Evolutionary conservation across 2,797 vertebrate genomes (phyloP), one percentile per base, ranked within the genome.

Genomic region (Eurystomus glaucurus): DNA sequence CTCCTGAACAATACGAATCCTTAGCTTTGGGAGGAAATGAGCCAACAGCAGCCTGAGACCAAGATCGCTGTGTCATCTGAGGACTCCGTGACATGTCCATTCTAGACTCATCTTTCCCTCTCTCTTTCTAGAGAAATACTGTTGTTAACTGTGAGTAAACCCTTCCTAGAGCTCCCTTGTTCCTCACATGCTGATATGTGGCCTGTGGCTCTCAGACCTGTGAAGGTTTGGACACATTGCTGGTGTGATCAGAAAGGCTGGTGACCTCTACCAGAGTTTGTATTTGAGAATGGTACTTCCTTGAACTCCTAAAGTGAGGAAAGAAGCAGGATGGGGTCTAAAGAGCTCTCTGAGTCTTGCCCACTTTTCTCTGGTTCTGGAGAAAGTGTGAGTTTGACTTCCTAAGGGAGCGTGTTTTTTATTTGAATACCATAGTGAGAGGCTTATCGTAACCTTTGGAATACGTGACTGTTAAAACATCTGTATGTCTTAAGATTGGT

Each of bases 1-100:
- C 65, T 94, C 80, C 41, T 71, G 82, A 18, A 37, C 85, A 88
- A 85, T 51, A 25, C 57, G 86, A 93, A 57, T 60, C 68, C 60
- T 80, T 70, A 35, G 43, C 55, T 93, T 88, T 66, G 46, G 14
- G 55, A 88, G 91, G 78, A 95, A 85, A 58, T 33, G 87, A 77
- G 87, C 46, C 85, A 94, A 77, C 39, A 85, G 71, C 60, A 88
- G 75, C 43, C 51, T 66, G 58, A 76, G 70, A 91, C 39, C 31
- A 66, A 81, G 89, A 89, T 3, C 87, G 46, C 70, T 57, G 20
- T 92, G 84, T 90, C 89, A 87, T 96, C 85, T 91, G 43, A 87
- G 70, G 51, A 91, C 33, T 21, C 78, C n/a, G 7, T 62, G 85
- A 87, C 55, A 91, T 77, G 78, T 74, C 43, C 39, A 58, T 85